phyloP scores from a whole-genome alignment of 2,797 vertebrate genomes.

The Macrochelys suwanniensis region DNA sequence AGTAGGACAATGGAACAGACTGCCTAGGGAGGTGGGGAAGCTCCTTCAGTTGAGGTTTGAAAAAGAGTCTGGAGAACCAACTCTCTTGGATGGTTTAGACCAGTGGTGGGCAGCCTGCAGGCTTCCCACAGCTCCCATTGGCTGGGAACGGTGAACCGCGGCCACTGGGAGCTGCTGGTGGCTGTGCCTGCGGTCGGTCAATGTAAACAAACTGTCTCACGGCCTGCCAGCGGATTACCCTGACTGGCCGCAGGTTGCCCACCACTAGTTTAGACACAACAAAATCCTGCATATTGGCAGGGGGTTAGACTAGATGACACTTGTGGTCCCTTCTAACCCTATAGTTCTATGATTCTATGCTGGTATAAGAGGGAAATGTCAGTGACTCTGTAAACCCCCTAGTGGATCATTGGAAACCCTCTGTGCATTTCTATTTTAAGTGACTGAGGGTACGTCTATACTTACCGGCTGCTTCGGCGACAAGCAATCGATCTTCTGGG shows the following conservation, averaged over 20 bases:
- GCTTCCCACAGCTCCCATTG: no score
- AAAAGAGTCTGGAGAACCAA: not conserved
- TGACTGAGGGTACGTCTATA: no score
- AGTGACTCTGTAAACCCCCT: conserved; percentile 49
- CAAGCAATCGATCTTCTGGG: no score
- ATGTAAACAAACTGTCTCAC: no score
- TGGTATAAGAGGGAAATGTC: not conserved
- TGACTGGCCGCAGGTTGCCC: no score
- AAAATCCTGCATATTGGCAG: not conserved
- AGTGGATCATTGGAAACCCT: conserved; percentile 27
- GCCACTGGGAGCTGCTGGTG: no score
- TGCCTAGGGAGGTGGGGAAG: not conserved
- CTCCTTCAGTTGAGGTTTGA: not conserved
- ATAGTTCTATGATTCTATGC: not conserved
- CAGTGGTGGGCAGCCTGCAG: no score
- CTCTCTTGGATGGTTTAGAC: not conserved
- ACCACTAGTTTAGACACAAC: no score
- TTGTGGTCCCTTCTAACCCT: not conserved
- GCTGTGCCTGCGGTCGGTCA: no score
- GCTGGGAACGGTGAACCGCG: rapidly evolving
- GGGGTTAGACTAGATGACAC: not conserved
- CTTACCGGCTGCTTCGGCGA: no score
- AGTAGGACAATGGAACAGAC: not conserved
- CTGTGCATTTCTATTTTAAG: not conserved
- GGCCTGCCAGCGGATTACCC: no score